Conservation (phyloP, 2,888 invertebrate species). For the Globia sparganii region DNA sequence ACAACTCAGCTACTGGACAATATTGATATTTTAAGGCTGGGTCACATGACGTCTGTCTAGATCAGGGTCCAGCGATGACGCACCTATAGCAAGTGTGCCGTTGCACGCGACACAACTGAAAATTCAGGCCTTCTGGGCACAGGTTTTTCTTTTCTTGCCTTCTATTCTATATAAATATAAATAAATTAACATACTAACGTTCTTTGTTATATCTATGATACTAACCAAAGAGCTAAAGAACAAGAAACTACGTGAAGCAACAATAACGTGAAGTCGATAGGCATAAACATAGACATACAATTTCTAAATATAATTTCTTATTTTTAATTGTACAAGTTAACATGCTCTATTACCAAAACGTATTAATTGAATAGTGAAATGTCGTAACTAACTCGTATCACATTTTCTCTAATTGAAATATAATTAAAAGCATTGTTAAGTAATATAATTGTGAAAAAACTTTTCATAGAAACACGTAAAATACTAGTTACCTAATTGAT, state of each 20-base stretch:
- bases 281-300: slow-evolving; percentile 1
- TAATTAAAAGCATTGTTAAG: background rate
- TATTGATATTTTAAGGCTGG: slow-evolving; percentile 47
- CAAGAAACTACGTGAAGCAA: background rate
- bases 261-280: slow-evolving; percentile 4
- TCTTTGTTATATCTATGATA: no score
- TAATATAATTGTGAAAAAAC: background rate
- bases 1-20: slow-evolving; percentile 17
- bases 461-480: slow-evolving; percentile 3
- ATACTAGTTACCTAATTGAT: slow-evolving; percentile 8
- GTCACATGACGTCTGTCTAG: slow-evolving; percentile 32
- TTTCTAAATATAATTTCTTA: slow-evolving; percentile 18
- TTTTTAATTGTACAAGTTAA: slow-evolving; percentile 28
- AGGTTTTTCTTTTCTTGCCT: background rate
- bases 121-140: background rate
- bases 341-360: slow-evolving; percentile 31
- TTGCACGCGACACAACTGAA: background rate
- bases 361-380: slow-evolving; percentile 17
- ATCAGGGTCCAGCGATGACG: slow-evolving; percentile 40
- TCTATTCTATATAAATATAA: background rate
- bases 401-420: background rate
- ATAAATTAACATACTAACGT: background rate
- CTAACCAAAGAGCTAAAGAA: background rate
- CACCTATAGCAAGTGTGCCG: background rate
- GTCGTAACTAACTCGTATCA: background rate